Evolutionary conservation across 1,140 invertebrate genomes (phyloP).

Genomic region (Megalonaias nervosa): DNA sequence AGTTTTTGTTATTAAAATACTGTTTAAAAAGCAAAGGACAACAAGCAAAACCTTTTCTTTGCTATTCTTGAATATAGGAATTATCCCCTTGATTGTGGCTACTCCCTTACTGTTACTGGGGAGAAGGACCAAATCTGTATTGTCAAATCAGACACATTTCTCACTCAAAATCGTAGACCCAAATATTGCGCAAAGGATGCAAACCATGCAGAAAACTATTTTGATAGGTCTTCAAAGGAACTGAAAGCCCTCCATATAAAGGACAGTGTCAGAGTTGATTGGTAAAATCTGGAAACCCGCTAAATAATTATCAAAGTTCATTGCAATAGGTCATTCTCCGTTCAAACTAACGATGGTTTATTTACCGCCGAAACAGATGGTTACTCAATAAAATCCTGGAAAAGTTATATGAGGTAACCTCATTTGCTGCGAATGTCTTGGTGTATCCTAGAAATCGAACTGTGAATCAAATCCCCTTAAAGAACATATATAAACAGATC

Average conservation of each 20-base stretch:
- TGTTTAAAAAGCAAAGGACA: slow-evolving; percentile 6
- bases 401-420: no score
- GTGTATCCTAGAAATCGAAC: no score
- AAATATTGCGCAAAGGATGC: no score
- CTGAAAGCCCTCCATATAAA: background rate
- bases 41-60: background rate
- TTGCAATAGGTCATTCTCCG: slow-evolving; percentile 3
- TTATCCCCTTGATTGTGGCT: background rate
- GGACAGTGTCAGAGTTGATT: slow-evolving; percentile 6
- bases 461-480: no score
- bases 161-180: background rate
- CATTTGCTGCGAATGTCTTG: no score
- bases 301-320: slow-evolving; percentile 4
- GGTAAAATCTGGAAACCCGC: background rate
- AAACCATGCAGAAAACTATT: background rate
- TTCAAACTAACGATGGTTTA: background rate
- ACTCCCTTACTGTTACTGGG: background rate
- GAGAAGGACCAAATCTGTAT: background rate
- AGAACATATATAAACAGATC: no score
- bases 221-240: background rate
- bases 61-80: background rate
- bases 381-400: no score
- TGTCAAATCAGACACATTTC: background rate
- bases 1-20: background rate
- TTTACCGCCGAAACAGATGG: no score